These are phyloP conservation scores for Eristalis arbustorum DNA, from an alignment of 2,888 invertebrate genomes.

Conservation along the genomic window DNA sequence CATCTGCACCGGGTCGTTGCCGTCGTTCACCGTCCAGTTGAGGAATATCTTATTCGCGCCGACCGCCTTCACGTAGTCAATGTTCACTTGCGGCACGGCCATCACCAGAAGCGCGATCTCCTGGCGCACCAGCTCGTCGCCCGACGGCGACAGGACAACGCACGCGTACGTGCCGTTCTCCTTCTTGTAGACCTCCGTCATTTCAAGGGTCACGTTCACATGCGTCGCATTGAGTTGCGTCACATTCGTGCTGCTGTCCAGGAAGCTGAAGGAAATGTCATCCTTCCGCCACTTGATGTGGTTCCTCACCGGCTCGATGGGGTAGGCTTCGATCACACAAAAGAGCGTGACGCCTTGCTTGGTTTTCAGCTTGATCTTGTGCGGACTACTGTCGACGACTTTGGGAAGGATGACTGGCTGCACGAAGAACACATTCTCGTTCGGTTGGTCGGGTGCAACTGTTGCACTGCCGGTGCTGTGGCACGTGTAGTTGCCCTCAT, in stretches of 20 bases:
- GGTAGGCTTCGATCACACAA: constrained; percentile 84
- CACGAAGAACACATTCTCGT: constrained; percentile 77
- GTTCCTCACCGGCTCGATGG: constrained; percentile 79
- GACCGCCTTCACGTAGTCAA: constrained; percentile 88
- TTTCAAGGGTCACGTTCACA: constrained; percentile 82
- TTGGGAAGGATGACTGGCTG: constrained; percentile 80
- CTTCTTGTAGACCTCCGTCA: constrained; percentile 83
- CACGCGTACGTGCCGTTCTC: constrained; percentile 88
- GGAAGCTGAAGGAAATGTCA: constrained; percentile 78
- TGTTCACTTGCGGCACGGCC: constrained; percentile 86
- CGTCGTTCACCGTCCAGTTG: constrained; percentile 90
- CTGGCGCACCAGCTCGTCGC: constrained; percentile 78
- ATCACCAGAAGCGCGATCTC: constrained; percentile 83
- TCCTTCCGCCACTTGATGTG: constrained; percentile 82
- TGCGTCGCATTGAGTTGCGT: constrained; percentile 82
- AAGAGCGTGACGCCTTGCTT: constrained; percentile 81
- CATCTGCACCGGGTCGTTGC: constrained; percentile 85
- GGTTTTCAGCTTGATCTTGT: constrained; percentile 81
- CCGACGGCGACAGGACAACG: constrained; percentile 77
- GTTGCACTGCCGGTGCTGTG: constrained; percentile 79
- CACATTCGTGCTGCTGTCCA: constrained; percentile 78
- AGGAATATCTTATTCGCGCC: constrained; percentile 88
- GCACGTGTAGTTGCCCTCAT: constrained; percentile 84
- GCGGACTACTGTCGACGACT: constrained; percentile 79
- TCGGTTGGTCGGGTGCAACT: constrained; percentile 71